Evolutionary conservation across 1,140 invertebrate genomes (phyloP), one percentile per base, ranked within the genome.

Genomic region (Scaptomyza hsui): DNA sequence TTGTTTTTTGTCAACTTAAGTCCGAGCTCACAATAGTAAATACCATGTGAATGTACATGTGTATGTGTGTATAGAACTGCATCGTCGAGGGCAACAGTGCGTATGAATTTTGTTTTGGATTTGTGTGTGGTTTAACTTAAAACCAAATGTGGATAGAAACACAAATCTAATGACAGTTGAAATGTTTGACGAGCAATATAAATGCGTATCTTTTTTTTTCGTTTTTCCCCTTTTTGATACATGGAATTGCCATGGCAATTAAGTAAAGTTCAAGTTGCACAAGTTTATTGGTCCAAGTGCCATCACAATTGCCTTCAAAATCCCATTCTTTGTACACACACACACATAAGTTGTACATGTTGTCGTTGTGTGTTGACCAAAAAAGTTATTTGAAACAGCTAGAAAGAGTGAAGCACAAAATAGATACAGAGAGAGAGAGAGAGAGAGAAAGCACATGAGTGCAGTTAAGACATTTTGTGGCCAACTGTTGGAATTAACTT

Each of bases 81-180:
- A 29, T 29, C 26, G 7, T 4, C 13, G 29, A 60, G 41, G 41
- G 13, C 75, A 83, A 47, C 67, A 52, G 55, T 48, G 76, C 64
- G 64, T 67, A 72, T 86, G 73, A 70, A 71, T 86, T 68, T 82
- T 75, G 72, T 21, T 63, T 63, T 29, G 26, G 18, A 42, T 52
- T 49, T 52, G 35, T 24, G 39, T 21, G 68, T 55, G 26, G 15
- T n/a, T 18, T 35, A 15, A 47, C 55, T 60, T 51, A 51, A 51
- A 44, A 16, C 45, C 10, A 19, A 60, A 45, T 35, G 48, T 24
- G 47, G n/a, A 26, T 49, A 42, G 52, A 35, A 39, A 41, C 47
- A 39, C 48, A 44, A 44, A 70, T 64, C 16, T 52, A 61, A 29
- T 52, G 60, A 26, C 45, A 21, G 7, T 47, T 26, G 21, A 24